Evolutionary conservation across 2,888 invertebrate genomes (phyloP).

Genomic region (Pseudolycoriella hygida): DNA sequence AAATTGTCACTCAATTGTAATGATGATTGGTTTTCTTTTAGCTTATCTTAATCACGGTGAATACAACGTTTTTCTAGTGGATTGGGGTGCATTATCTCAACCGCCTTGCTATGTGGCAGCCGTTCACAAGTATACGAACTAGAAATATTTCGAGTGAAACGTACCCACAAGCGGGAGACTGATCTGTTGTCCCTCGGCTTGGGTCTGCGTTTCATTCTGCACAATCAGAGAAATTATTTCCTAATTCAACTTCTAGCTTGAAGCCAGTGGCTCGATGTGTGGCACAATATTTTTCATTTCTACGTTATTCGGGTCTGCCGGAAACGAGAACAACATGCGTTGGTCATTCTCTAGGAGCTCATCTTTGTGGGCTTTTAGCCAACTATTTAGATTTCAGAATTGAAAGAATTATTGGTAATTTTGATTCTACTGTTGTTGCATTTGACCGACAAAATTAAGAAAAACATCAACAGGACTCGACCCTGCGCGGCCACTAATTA

Average conservation of each 20-base stretch:
- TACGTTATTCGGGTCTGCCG: conserved; percentile 45
- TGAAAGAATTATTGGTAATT: conserved; percentile 49
- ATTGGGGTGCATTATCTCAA: conserved; percentile 54
- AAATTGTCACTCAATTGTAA: not conserved
- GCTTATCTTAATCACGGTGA: conserved; percentile 55
- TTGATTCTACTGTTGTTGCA: not conserved
- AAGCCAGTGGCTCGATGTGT: conserved; percentile 52
- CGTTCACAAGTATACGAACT: conserved; percentile 46
- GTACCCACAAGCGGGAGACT: too few relatives aligned
- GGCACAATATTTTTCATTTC: conserved; percentile 40
- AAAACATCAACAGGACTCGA: conserved; percentile 36
- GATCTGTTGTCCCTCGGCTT: too few relatives aligned
- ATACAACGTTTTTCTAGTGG: conserved; percentile 59
- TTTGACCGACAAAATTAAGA: not conserved
- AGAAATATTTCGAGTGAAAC: too few relatives aligned
- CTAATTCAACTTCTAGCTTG: too few relatives aligned
- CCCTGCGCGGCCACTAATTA: conserved; percentile 55
- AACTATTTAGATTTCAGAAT: conserved; percentile 53
- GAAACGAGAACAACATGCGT: conserved; percentile 53
- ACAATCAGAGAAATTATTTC: too few relatives aligned
- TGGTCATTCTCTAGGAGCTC: conserved; percentile 61
- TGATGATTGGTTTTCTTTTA: conserved; percentile 22
- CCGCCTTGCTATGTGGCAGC: conserved; percentile 59
- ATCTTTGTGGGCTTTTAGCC: conserved; percentile 57
- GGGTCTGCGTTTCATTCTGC: too few relatives aligned